phyloP scores from a whole-genome alignment of 2,113 vertebrate species.

The Xyliphius kryptos region DNA sequence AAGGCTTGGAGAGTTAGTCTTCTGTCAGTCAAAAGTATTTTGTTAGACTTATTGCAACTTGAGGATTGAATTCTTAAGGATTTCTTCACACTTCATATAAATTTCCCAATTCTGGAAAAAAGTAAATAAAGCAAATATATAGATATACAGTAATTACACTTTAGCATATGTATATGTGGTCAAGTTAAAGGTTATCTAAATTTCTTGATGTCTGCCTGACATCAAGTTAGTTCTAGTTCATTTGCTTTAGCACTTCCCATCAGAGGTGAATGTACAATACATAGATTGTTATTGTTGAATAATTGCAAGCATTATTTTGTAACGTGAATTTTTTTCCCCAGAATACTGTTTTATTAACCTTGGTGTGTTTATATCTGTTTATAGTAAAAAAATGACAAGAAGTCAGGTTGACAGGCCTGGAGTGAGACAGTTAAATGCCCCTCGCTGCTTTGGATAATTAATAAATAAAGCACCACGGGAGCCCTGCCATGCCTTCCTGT shows the following conservation, averaged over 20 bases:
- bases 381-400: constrained; percentile 84
- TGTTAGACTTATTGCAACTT: constrained; percentile 10
- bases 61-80: background rate
- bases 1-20: constrained; percentile 26
- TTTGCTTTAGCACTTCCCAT: background rate
- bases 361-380: constrained; percentile 77
- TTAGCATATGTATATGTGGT: no score
- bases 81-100: background rate
- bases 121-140: background rate
- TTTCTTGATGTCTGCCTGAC: background rate
- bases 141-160: background rate
- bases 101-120: background rate
- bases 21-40: constrained; percentile 20
- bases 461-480: constrained; percentile 98
- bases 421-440: constrained; percentile 88
- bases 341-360: constrained; percentile 76
- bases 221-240: no score
- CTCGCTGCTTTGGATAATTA: constrained; percentile 96
- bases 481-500: constrained; percentile 87
- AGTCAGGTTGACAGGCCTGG: constrained; percentile 81
- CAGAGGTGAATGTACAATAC: background rate
- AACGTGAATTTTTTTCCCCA: constrained; percentile 52
- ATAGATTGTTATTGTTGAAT: constrained; percentile 53
- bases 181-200: background rate
- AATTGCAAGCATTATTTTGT: constrained; percentile 59